These are phyloP conservation scores for Andrena haemorrhoa DNA, from an alignment of 2,888 invertebrate species.

Conservation along the genomic window DNA sequence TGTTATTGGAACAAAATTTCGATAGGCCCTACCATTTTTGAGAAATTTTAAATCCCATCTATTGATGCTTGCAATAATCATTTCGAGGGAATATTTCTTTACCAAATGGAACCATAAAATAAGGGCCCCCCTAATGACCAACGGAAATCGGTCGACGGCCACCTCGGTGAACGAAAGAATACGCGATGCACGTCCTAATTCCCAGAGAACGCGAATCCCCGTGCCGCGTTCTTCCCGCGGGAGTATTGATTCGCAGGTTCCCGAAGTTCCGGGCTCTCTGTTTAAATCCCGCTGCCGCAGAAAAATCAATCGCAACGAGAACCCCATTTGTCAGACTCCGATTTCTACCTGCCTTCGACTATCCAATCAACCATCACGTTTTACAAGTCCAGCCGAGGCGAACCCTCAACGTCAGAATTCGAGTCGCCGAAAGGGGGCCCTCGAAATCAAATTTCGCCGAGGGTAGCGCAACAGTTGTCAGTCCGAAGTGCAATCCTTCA, in stretches of 20 bases:
- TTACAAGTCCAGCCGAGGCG: too few species aligned
- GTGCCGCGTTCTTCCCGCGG: not conserved
- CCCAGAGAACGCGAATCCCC: not conserved
- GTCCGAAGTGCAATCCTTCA: not conserved
- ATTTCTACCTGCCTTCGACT: too few species aligned
- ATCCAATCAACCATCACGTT: too few species aligned
- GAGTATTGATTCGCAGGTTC: not conserved
- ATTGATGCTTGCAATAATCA: too few species aligned
- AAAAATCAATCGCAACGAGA: not conserved
- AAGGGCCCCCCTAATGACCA: too few species aligned
- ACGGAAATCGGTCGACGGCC: not conserved
- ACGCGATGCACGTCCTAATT: not conserved
- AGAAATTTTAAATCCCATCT: too few species aligned
- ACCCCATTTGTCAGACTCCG: not conserved
- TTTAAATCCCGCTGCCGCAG: slow-evolving; percentile 26
- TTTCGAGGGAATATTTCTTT: too few species aligned
- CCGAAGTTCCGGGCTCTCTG: slow-evolving; percentile 12
- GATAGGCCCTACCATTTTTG: too few species aligned
- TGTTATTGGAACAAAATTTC: too few species aligned
- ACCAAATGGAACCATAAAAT: too few species aligned
- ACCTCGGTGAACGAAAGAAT: not conserved
- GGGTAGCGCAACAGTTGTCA: not conserved
- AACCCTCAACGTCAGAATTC: too few species aligned
- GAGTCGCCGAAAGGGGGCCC: not conserved
- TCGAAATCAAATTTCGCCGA: not conserved